These are phyloP conservation scores for Temnothorax rugatulus DNA, from an alignment of 2,888 invertebrate genomes.

Conservation along the genomic window DNA sequence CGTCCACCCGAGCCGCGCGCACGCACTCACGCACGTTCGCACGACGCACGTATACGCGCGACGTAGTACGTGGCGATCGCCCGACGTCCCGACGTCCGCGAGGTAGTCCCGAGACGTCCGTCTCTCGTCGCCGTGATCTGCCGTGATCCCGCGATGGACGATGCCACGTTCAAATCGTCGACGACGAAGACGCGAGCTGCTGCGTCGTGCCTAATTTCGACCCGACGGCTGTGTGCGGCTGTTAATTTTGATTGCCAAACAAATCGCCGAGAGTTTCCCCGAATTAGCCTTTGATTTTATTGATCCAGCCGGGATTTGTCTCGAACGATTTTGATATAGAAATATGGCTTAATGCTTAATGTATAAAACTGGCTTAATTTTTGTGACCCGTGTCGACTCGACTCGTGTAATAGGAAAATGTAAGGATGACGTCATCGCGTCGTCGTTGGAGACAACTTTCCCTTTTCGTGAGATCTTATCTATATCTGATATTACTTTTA, in stretches of 20 bases:
- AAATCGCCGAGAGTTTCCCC: neutral
- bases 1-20: neutral
- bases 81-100: conserved; percentile 23
- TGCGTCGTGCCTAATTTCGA: neutral
- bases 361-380: neutral
- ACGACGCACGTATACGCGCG: neutral
- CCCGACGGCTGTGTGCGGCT: neutral
- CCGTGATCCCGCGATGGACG: neutral
- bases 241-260: neutral
- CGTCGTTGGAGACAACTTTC: neutral
- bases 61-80: conserved; percentile 61
- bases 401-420: neutral
- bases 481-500: too few relatives aligned
- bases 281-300: neutral
- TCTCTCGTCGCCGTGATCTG: neutral
- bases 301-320: neutral
- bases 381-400: neutral
- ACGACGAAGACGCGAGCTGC: neutral
- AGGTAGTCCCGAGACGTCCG: neutral
- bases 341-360: neutral
- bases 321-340: neutral
- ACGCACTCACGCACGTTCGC: conserved; percentile 17
- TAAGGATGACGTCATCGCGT: neutral
- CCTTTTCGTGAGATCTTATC: neutral
- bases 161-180: conserved; percentile 13